Evolutionary conservation across 2,113 vertebrate genomes (phyloP).

Genomic region (Spheniscus mendiculus): DNA sequence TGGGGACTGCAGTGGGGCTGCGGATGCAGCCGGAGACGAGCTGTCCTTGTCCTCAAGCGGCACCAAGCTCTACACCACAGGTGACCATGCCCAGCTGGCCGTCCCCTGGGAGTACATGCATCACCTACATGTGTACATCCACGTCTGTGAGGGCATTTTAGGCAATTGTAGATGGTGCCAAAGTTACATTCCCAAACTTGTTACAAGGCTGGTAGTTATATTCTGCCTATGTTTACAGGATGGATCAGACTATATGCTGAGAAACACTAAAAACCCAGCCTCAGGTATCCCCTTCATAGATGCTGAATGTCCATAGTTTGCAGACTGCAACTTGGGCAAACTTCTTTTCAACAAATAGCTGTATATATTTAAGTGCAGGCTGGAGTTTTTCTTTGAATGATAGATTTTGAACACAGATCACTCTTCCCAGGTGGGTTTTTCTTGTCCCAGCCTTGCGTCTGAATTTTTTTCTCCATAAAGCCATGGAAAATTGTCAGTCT

Average conservation of each 20-base stretch:
- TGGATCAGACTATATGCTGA: background rate
- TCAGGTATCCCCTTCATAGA: fast-evolving
- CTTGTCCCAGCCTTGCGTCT: background rate
- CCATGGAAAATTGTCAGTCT: background rate
- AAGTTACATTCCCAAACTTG: background rate
- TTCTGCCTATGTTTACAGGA: fast-evolving
- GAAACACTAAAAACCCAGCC: background rate
- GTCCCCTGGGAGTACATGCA: background rate
- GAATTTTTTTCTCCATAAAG: background rate
- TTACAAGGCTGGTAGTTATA: background rate
- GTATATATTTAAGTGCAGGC: background rate
- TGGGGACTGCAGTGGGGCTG: background rate
- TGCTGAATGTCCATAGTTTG: background rate
- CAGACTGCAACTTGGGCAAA: background rate
- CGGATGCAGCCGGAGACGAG: background rate
- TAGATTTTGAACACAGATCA: background rate
- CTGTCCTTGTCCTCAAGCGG: background rate
- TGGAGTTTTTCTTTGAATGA: background rate
- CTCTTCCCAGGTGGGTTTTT: background rate
- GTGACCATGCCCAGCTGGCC: background rate
- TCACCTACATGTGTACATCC: fast-evolving
- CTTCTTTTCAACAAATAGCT: background rate
- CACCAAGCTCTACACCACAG: background rate
- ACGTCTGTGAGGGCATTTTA: background rate
- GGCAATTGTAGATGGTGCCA: background rate